A percentile compares a stretch with the other conserved stretches of the same genome.
These are phyloP conservation scores for Macaria notata DNA, from an alignment of 2,888 invertebrate genomes.

Conservation along the genomic window DNA sequence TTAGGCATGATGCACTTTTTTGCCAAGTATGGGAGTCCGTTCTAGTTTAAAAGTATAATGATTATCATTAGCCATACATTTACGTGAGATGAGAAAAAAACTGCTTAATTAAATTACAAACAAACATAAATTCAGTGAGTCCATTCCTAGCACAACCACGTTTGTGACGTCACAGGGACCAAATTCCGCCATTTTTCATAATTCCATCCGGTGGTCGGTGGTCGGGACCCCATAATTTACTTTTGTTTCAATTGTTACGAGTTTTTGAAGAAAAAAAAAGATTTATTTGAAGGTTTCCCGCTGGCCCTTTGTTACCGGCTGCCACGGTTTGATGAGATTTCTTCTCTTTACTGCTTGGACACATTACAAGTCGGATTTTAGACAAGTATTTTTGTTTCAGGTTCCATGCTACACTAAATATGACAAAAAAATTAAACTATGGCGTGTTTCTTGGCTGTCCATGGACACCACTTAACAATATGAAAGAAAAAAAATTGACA, in stretches of 20 bases:
- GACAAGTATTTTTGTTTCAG: not conserved
- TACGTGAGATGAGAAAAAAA: too few species aligned
- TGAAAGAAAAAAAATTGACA: too few species aligned
- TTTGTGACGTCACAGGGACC: slow-evolving; percentile 26
- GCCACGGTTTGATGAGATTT: slow-evolving; percentile 49
- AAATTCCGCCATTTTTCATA: slow-evolving; percentile 64
- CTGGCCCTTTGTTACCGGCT: slow-evolving; percentile 46
- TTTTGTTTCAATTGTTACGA: slow-evolving; percentile 78
- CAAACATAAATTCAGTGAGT: too few species aligned
- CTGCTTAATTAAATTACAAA: too few species aligned
- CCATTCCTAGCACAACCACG: not conserved
- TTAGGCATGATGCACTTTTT: too few species aligned
- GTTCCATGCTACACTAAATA: not conserved
- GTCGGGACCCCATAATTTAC: slow-evolving; percentile 65
- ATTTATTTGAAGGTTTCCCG: slow-evolving; percentile 62
- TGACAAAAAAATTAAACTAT: not conserved
- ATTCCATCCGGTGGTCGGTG: slow-evolving; percentile 48
- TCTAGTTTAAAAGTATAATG: too few species aligned
- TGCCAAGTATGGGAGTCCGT: too few species aligned
- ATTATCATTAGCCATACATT: too few species aligned
- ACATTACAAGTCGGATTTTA: not conserved
- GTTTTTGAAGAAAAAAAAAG: slow-evolving; percentile 57
- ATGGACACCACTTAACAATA: too few species aligned
- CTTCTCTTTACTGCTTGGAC: slow-evolving; percentile 28
- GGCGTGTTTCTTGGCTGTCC: too few species aligned